Base-by-base conservation (phyloP, 1,140 invertebrate species). In the Achroia grisella region DNA sequence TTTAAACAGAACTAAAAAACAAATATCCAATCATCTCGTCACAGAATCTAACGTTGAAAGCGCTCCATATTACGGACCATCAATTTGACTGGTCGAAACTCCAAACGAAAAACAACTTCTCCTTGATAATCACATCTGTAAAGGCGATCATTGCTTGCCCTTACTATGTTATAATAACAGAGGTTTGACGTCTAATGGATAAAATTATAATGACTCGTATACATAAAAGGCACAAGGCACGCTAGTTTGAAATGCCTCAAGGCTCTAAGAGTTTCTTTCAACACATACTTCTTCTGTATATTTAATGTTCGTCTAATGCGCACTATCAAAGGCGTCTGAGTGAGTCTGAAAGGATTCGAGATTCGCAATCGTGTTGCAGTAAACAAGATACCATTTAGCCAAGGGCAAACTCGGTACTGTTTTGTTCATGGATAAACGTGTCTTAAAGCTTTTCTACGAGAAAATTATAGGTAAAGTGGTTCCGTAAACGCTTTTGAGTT, bases 321-420 rank as follows among this genome's bases (percentile, higher is more conserved):
- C 45, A 41, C 60, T 55, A 73, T 71, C 70, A 74, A 70, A 72
- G 54, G 62, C 55, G 59, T 62, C 49, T 49, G 56, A 58, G 50
- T 70, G 51, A 45, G 47, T 54, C 48, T 70, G 59, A 69, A 73
- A 75, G 74, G 66, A 65, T 68, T 74, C 68, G 54, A 69, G 67
- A 71, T 66, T 70, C 48, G 62, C 71, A 77, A 79, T 74, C 68
- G 70, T 69, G 64, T 71, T 73, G 60, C 58, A 56, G 60, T 71
- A 73, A 76, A 76, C 72, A 58, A 80, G 72, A 74, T 69, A 74
- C 69, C 49, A 75, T 78, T 78, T 72, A 70, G 71, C 77, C 64
- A 64, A 67, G 39, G 71, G 74, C 72, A 45, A 70, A 62, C 52
- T 61, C 50, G 45, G 49, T 42, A 35, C 44, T 59, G 59, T 67